Percentiles rank a stretch among this genome's conserved stretches.
Evolutionary conservation across 2,888 invertebrate species (phyloP).

Genomic region (Stramonita haemastoma): DNA sequence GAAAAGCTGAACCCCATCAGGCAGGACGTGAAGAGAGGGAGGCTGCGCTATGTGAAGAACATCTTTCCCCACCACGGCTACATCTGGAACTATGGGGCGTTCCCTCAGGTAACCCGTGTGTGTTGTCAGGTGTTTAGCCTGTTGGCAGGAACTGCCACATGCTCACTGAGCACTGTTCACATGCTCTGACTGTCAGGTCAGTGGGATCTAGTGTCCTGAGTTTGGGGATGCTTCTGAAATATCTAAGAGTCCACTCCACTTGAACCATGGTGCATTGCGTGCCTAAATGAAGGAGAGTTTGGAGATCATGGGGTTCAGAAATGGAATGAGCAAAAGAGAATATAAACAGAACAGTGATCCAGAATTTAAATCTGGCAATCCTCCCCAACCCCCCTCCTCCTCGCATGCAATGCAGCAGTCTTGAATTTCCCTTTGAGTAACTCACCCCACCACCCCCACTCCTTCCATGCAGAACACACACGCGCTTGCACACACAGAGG

Average conservation of each 20-base stretch:
- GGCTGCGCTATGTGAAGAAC: conserved; percentile 95
- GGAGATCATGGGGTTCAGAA: too few species aligned
- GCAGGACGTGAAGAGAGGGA: conserved; percentile 98
- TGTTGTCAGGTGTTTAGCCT: too few species aligned
- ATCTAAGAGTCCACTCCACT: not conserved
- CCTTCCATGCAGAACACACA: not conserved
- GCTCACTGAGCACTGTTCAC: not conserved
- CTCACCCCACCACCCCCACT: too few species aligned
- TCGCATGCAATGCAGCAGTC: not conserved
- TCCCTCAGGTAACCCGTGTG: conserved; percentile 86
- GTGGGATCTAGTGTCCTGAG: too few species aligned
- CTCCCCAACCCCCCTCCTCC: too few species aligned
- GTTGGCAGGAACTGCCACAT: not conserved
- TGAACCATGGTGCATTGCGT: too few species aligned
- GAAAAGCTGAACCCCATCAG: conserved; percentile 97
- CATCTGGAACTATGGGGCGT: conserved; percentile 99
- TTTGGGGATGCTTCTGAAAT: not conserved
- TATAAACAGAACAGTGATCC: too few species aligned
- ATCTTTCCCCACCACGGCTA: conserved; percentile 99
- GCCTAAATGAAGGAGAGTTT: too few species aligned
- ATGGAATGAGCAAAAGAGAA: too few species aligned
- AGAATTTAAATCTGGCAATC: too few species aligned
- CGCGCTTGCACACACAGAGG: not conserved
- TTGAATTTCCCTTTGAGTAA: too few species aligned
- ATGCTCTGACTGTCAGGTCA: not conserved